Conservation (phyloP, 2,888 invertebrate species). For the Atrina japonica region DNA sequence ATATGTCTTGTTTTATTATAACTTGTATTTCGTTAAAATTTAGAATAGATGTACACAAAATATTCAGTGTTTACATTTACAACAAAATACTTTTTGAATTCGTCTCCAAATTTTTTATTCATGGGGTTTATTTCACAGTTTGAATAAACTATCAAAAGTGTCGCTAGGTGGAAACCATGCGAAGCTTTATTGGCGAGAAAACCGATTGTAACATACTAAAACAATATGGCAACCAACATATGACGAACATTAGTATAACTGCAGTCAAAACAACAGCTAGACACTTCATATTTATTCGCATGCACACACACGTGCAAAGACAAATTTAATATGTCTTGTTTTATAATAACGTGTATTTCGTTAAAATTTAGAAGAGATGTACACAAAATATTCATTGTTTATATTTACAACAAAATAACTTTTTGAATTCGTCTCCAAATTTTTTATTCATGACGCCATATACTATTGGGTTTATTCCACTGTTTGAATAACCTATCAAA, state of each 20-base stretch:
- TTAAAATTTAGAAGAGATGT: too few relatives aligned
- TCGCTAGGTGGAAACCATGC: slow-evolving; percentile 64
- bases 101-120: slow-evolving; percentile 69
- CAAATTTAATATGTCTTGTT: too few relatives aligned
- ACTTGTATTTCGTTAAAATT: too few relatives aligned
- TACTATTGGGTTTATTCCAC: slow-evolving; percentile 73
- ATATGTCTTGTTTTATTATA: too few relatives aligned
- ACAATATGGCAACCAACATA: slow-evolving; percentile 77
- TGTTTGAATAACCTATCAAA: slow-evolving; percentile 74
- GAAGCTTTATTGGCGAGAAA: slow-evolving; percentile 52
- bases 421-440: slow-evolving; percentile 64
- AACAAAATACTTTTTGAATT: slow-evolving; percentile 56
- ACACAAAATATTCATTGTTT: too few relatives aligned
- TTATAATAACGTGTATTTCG: too few relatives aligned
- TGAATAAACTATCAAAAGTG: slow-evolving; percentile 72
- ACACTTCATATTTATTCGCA: too few relatives aligned
- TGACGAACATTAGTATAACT: slow-evolving; percentile 70
- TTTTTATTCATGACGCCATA: slow-evolving; percentile 74
- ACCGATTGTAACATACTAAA: slow-evolving; percentile 72
- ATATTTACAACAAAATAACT: slow-evolving; percentile 42
- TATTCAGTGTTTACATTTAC: too few relatives aligned
- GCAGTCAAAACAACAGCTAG: slow-evolving; percentile 68
- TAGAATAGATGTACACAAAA: too few relatives aligned
- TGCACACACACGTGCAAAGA: too few relatives aligned
- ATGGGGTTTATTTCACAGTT: slow-evolving; percentile 75